phyloP scores from a whole-genome alignment of 2,888 invertebrate genomes.

The Netelia melanura region DNA sequence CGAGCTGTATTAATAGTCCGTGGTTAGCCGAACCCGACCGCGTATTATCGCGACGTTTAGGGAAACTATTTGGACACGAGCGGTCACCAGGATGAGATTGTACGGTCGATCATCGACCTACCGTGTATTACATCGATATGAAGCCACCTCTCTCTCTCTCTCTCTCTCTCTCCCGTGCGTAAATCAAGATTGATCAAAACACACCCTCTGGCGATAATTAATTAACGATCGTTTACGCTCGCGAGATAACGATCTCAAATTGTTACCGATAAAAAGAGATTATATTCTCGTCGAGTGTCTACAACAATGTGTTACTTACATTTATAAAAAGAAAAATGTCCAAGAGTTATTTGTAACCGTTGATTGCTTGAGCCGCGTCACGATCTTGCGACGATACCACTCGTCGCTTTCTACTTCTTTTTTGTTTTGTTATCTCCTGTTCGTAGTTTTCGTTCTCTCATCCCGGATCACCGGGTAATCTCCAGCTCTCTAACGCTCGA shows the following conservation, averaged over 20 bases:
- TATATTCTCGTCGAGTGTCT: too few relatives aligned
- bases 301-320: too few relatives aligned
- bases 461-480: not conserved
- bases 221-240: too few relatives aligned
- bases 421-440: not conserved
- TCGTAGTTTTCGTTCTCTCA: not conserved
- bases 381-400: not conserved
- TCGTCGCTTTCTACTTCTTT: not conserved
- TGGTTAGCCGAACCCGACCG: constrained; percentile 44
- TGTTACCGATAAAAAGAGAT: too few relatives aligned
- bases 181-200: too few relatives aligned
- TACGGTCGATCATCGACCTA: not conserved
- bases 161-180: too few relatives aligned
- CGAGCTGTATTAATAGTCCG: constrained; percentile 54
- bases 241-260: too few relatives aligned
- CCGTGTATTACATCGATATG: too few relatives aligned
- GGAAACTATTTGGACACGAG: constrained; percentile 33
- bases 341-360: too few relatives aligned
- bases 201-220: too few relatives aligned
- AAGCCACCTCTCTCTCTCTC: too few relatives aligned
- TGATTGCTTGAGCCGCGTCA: not conserved
- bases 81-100: not conserved
- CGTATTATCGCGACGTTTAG: constrained; percentile 60
- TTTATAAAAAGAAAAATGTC: too few relatives aligned
- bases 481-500: not conserved